Evolutionary conservation across 2,113 vertebrate species (phyloP).

Genomic region (Brachypodius melanocephalos): DNA sequence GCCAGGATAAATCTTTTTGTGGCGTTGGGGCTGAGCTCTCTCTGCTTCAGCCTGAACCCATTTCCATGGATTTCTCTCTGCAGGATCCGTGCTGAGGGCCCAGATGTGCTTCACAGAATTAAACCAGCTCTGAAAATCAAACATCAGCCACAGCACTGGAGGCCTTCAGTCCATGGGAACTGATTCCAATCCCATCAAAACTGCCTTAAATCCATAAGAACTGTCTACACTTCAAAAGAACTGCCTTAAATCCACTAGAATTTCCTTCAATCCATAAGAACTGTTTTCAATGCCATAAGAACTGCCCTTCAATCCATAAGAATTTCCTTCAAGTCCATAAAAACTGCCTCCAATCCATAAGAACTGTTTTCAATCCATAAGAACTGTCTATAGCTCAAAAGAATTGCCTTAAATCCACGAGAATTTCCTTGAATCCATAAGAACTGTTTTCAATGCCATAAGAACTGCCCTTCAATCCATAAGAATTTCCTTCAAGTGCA

Average conservation of each 20-base stretch:
- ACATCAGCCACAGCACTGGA: neutral
- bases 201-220: neutral
- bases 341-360: neutral
- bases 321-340: neutral
- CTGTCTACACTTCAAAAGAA: neutral
- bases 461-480: neutral
- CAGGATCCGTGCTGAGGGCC: neutral
- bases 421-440: neutral
- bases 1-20: neutral
- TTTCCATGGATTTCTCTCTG: neutral
- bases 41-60: neutral
- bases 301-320: neutral
- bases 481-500: neutral
- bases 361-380: neutral
- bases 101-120: neutral
- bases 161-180: neutral
- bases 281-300: neutral
- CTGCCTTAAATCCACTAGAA: neutral
- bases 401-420: too few relatives aligned
- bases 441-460: rapidly evolving
- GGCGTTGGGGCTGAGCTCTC: neutral
- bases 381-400: too few relatives aligned
- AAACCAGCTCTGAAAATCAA: neutral
- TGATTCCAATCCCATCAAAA: neutral
- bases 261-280: neutral